Evolutionary conservation across 2,797 vertebrate species (phyloP).

Genomic region (Chaunax sp.): DNA sequence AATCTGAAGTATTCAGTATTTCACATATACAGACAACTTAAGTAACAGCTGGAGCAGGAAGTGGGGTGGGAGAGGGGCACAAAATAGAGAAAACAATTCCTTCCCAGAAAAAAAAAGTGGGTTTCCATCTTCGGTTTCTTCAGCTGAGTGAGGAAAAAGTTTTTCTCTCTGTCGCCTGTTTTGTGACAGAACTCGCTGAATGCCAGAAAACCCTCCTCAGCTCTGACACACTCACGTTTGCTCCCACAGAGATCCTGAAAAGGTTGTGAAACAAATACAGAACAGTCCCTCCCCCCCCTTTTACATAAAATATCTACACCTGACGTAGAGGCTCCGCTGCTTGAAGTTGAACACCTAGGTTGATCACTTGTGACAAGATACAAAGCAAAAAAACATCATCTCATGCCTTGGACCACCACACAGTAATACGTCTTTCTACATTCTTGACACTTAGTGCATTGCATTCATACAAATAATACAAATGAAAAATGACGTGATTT

Average conservation of each 20-base stretch:
- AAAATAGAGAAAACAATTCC: constrained; percentile 16
- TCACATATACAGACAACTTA: constrained; percentile 53
- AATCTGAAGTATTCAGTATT: constrained; percentile 54
- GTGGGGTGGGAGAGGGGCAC: not conserved
- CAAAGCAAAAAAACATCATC: constrained; percentile 66
- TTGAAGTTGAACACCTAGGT: constrained; percentile 58
- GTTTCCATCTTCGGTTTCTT: constrained; percentile 36
- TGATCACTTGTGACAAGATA: constrained; percentile 67
- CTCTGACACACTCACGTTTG: constrained; percentile 1
- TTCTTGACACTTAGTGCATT: constrained; percentile 93
- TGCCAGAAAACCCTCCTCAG: no score
- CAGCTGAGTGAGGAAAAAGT: constrained; percentile 7
- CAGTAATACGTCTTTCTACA: constrained; percentile 87
- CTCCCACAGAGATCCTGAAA: constrained; percentile 16
- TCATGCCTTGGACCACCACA: constrained; percentile 87
- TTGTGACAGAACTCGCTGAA: no score
- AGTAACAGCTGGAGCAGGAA: constrained; percentile 33
- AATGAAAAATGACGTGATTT: constrained; percentile 42
- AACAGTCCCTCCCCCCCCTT: not conserved
- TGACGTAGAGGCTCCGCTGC: constrained; percentile 41
- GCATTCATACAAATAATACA: constrained; percentile 85
- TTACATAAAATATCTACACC: constrained; percentile 45
- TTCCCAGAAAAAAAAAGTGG: constrained; percentile 11
- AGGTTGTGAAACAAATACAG: constrained; percentile 34
- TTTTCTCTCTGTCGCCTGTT: no score